These are phyloP conservation scores for Vandiemenella viatica DNA, from an alignment of 2,888 invertebrate species.

Conservation along the genomic window DNA sequence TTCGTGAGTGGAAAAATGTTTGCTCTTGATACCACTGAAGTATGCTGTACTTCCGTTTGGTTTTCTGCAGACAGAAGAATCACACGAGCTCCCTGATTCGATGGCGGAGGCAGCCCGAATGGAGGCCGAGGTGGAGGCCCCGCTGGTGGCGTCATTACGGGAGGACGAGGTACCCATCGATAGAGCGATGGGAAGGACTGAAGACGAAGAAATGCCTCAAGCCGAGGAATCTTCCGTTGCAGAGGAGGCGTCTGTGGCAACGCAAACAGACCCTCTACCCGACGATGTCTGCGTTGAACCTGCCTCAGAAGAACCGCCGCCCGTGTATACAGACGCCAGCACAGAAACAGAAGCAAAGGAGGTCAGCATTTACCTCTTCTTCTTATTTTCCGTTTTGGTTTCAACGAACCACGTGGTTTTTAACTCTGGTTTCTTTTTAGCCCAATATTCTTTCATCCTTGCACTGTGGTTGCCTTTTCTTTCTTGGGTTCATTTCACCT, in stretches of 20 bases:
- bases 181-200: conserved; percentile 23
- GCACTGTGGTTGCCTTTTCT: too few species aligned
- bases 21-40: too few species aligned
- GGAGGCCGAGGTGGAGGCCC: conserved; percentile 1
- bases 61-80: too few species aligned
- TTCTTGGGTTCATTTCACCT: too few species aligned
- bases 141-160: conserved; percentile 14
- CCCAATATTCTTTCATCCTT: too few species aligned
- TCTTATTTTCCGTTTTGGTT: too few species aligned
- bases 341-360: too few species aligned
- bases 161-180: conserved; percentile 14
- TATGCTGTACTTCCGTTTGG: too few species aligned
- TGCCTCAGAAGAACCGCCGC: conserved; percentile 6
- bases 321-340: conserved; percentile 3
- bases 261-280: conserved; percentile 72
- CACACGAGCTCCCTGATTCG: conserved; percentile 16
- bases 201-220: conserved; percentile 9
- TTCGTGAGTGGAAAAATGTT: too few species aligned
- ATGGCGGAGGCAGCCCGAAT: conserved; percentile 2
- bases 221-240: conserved; percentile 4
- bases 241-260: conserved; percentile 59
- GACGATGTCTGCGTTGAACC: conserved; percentile 55
- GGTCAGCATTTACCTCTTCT: too few species aligned
- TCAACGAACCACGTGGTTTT: too few species aligned
- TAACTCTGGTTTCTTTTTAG: too few species aligned